These are phyloP conservation scores for Drosophila niveifrons DNA, from an alignment of 2,888 invertebrate species.

Conservation along the genomic window DNA sequence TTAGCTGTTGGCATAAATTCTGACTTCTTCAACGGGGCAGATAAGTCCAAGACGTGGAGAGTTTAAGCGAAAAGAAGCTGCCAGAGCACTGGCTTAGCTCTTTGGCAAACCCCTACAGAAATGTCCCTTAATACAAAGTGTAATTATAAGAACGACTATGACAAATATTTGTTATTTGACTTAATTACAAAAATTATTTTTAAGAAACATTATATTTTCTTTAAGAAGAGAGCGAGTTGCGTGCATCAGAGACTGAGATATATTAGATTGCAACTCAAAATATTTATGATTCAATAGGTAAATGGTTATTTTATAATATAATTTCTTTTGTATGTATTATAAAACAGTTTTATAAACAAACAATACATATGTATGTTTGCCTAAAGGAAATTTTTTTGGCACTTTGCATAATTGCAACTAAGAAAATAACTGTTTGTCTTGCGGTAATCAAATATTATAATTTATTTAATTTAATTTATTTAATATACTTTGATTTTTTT, in stretches of 20 bases:
- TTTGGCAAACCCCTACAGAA: neutral
- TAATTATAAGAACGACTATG: slow-evolving; percentile 18
- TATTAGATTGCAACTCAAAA: rapidly evolving
- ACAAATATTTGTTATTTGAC: slow-evolving; percentile 30
- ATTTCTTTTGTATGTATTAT: no score
- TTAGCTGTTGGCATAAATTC: slow-evolving; percentile 65
- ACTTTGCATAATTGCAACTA: no score
- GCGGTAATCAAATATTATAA: no score
- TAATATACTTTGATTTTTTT: no score
- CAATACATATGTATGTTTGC: no score
- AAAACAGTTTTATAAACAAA: no score
- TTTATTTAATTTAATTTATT: no score
- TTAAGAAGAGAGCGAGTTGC: neutral
- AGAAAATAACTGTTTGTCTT: no score
- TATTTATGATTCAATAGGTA: neutral
- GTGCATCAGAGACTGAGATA: neutral
- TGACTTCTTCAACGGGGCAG: slow-evolving; percentile 48
- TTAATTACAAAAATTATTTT: slow-evolving; percentile 2
- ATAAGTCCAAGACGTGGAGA: slow-evolving; percentile 44
- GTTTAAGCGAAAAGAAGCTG: slow-evolving; percentile 27
- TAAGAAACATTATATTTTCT: neutral
- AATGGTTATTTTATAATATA: no score
- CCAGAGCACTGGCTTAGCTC: slow-evolving; percentile 24
- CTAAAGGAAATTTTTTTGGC: no score
- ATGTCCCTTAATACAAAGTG: neutral